Conservation (phyloP, 2,113 vertebrate species). For the Tenebrosternarchus preto region DNA sequence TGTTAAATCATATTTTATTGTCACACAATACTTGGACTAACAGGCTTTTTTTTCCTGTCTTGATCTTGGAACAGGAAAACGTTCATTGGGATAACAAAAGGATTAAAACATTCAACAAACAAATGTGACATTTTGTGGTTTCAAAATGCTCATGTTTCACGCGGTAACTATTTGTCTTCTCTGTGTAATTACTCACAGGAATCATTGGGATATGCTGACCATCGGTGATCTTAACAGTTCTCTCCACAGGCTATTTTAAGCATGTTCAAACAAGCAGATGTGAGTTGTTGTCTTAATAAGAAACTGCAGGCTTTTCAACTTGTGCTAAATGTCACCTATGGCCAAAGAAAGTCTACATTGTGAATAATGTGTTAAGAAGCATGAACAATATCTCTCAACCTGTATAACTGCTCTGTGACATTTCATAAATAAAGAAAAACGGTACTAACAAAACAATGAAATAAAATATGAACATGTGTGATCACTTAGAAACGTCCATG, state of each 20-base stretch:
- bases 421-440: not conserved
- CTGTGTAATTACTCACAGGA: not conserved
- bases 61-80: not conserved
- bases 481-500: not conserved
- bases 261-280: not conserved
- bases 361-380: not conserved
- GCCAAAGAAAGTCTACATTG: not conserved
- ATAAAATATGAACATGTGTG: not conserved
- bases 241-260: not conserved
- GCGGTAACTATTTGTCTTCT: not conserved
- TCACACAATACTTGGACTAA: conserved; percentile 2
- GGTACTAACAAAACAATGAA: not conserved
- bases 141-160: not conserved
- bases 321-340: not conserved
- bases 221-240: not conserved
- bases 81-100: not conserved
- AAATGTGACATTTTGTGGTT: not conserved
- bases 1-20: conserved; percentile 18
- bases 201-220: not conserved
- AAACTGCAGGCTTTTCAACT: not conserved
- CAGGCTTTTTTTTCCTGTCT: not conserved
- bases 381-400: not conserved
- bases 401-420: not conserved
- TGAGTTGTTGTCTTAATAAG: not conserved
- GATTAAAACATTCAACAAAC: not conserved